Base-by-base conservation (phyloP, 2,888 invertebrate species). In the Ametastegia equiseti region DNA sequence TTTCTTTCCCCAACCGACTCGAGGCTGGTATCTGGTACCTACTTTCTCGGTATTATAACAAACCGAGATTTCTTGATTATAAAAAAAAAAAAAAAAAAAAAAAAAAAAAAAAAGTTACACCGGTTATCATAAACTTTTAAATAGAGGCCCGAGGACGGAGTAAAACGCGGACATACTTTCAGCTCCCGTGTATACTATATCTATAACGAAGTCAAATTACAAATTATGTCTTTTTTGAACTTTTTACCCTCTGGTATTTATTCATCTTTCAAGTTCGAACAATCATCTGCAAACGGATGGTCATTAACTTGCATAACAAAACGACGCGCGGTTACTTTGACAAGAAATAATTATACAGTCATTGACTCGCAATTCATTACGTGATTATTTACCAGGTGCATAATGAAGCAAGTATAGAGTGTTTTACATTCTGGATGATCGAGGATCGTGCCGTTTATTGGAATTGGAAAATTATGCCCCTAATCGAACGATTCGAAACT, bases 271-370 rank as follows among this genome's bases (percentile, higher is more conserved):
- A 54, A 75, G 36, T 75, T 19, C 1, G 13, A 23, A 36, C 54
- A 75, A 75, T 67, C 19, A 36, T 67, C 23, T 27, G 65, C 36
- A 19, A 19, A 39, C 23, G 65, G 39, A n/a, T n/a, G n/a, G n/a
- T n/a, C 36, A 19, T 67, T 67, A 15, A n/a, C 65, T 67, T 15
- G n/a, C n/a, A 67, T 71, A 47, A 45, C 27, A 15, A 30, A n/a
- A 47, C 27, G 71, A 23, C 23, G n/a, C 47, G 42, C 71, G 27
- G 71, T 30, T 47, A 71, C 71, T 71, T 71, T 47, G n/a, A 0
- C 71, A 11, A 36, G 36, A 47, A 71, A 45, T 71, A 71, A 71
- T 71, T 71, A 71, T 47, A 47, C 23, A 71, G 27, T 47, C 30
- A 13, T 71, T 27, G n/a, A 30, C 71, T 71, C 30, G 47, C 45